Base-by-base conservation (phyloP, 2,888 invertebrate genomes). In the Gortyna flavago region DNA sequence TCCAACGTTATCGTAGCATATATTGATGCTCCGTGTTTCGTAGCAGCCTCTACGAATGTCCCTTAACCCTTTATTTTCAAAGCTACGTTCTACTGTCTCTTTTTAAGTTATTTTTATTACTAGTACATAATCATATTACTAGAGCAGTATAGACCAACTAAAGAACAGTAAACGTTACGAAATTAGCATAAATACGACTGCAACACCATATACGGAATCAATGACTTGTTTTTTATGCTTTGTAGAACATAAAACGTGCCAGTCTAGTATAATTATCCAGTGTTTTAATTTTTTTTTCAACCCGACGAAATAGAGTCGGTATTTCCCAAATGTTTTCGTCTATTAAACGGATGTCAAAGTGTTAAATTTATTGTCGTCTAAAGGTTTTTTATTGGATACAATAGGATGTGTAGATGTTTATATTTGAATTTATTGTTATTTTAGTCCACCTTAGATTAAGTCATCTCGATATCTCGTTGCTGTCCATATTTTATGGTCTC, bases 321-420 rank as follows among this genome's bases (percentile, higher is more conserved):
- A 88, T 90, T 91, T 85, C 90, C 91, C 86, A 86, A 76, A 82
- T 74, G 76, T 86, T 85, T 83, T 80, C 64, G 80, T 81, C 87
- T 87, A 90, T 88, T 89, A 89, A 86, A 85, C 84, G 59, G 85
- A 81, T 88, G 84, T 87, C 86, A 82, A 81, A 83, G 76, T 85
- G 72, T 86, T 87, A 86, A 89, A 91, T 89, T 87, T 86, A 88
- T 83, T 79, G 86, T 81, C 74, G 75, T 68, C 61, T 75, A 59
- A 61, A 59, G 74, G 75, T 64, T 64, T 77, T 79, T 75, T 83
- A 77, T 79, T 77, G 21, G 54, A 41, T 51, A 38, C 65, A 80
- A 76, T 79, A 83, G 76, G 69, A 83, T 81, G 77, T 82, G 69
- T 72, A 25, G 18, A 57, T 38, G 18, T 76, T 75, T 66, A 11